phyloP scores from a whole-genome alignment of 2,113 vertebrate species.

The Actenoides hombroni region DNA sequence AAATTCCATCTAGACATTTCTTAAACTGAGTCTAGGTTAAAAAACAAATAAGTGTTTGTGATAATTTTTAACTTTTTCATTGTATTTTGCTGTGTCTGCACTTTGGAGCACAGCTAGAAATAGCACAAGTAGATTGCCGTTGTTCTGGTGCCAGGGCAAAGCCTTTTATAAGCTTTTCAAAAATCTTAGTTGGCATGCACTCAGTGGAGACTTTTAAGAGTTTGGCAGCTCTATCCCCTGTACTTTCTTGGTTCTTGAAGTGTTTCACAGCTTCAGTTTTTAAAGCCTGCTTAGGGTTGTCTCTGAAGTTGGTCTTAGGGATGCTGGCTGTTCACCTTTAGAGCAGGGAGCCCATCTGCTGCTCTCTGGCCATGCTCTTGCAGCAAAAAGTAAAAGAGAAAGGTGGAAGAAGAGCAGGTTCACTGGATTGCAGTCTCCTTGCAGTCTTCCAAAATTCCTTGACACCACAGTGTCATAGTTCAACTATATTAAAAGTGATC shows the following conservation, averaged over 20 bases:
- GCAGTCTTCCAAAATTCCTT: background rate
- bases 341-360: background rate
- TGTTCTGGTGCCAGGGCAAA: background rate
- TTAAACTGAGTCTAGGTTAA: background rate
- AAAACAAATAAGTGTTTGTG: background rate
- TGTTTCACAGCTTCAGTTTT: background rate
- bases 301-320: background rate
- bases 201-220: background rate
- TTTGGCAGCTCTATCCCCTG: background rate
- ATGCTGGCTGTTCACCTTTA: background rate
- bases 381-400: background rate
- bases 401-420: background rate
- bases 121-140: background rate
- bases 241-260: background rate
- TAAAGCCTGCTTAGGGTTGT: background rate
- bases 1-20: background rate
- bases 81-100: background rate
- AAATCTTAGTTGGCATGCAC: background rate
- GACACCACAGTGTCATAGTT: background rate
- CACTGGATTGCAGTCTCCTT: background rate
- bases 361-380: background rate
- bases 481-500: background rate
- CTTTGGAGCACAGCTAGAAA: background rate
- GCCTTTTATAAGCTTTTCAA: background rate
- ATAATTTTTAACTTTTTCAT: background rate